Base-by-base conservation (phyloP, 2,797 vertebrate species). In the Falco concolor region DNA sequence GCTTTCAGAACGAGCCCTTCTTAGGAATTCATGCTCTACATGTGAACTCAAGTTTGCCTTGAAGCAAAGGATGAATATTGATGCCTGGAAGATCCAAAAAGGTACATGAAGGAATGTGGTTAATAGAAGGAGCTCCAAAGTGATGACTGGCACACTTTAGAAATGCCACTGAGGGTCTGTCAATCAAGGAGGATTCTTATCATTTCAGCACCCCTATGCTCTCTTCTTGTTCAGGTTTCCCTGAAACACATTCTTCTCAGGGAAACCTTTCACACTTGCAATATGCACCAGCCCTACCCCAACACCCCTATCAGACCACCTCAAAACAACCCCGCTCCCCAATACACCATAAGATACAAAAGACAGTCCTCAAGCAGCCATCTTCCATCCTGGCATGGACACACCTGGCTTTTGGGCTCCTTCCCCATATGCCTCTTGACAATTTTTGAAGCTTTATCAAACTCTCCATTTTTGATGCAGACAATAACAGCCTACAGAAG, bases 381-480 rank as follows among this genome's bases (percentile, higher is more conserved):
- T 3, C 34, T 12, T 12, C 10, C 42, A 15, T 10, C 3, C 36
- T 2, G 5, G 27, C 13, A 3, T 0, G 1, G 30, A 63, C 97
- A 97, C 95, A 98, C 98, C 94, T 97, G 97, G 80, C 64, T 96
- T 52, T 47, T 95, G 36, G 94, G 72, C 32, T 98, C 97, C 95
- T 97, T 98, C 9, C 97, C 95, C 79, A 98, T 94, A 64, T 97
- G 78, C 44, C 95, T 98, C 96, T 96, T 97, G 72, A 98, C 81
- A 27, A 98, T 98, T 79, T 92, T 96, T 20, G 87, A 96, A 82
- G 98, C 98, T 93, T 98, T 98, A 53, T 97, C 97, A 94, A 98
- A 98, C 82, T 98, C 96, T 68, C 95, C 95, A 49, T 98, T 98
- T 93, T 96, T 98, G 91, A 98, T 96, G 93, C 98, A 98, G 77